Percentiles rank a stretch among this genome's conserved stretches.
Evolutionary conservation across 2,797 vertebrate species (phyloP).

Genomic region (Argyrosomus regius): DNA sequence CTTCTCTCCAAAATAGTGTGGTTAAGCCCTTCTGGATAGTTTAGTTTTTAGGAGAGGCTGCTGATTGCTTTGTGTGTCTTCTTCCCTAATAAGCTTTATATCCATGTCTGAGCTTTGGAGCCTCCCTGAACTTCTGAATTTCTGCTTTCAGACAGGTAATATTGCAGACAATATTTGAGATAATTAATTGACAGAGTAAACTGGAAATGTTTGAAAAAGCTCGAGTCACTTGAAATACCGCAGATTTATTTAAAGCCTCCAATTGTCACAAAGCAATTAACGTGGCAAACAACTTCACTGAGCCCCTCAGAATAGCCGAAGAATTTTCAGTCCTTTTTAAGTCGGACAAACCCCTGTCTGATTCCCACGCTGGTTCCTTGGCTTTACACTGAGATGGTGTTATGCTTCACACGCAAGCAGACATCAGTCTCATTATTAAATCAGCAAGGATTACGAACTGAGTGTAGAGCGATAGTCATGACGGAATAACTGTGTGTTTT

Average conservation of each 20-base stretch:
- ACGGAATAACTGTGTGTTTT: slow-evolving; percentile 59
- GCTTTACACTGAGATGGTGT: slow-evolving; percentile 15
- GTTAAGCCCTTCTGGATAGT: slow-evolving; percentile 55
- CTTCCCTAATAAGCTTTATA: slow-evolving; percentile 57
- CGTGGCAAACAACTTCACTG: slow-evolving; percentile 51
- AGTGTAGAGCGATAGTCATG: slow-evolving; percentile 48
- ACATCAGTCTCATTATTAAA: slow-evolving; percentile 58
- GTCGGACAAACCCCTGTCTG: slow-evolving; percentile 38
- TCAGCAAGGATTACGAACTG: slow-evolving; percentile 58
- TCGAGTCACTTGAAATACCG: slow-evolving; percentile 42
- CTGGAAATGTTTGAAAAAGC: slow-evolving; percentile 61
- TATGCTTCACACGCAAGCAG: slow-evolving; percentile 52
- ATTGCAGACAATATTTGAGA: slow-evolving; percentile 37
- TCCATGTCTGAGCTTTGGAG: slow-evolving; percentile 47
- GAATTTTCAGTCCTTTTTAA: slow-evolving; percentile 37
- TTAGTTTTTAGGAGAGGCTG: slow-evolving; percentile 46
- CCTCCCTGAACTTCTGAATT: slow-evolving; percentile 33
- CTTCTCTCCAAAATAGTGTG: slow-evolving; percentile 46
- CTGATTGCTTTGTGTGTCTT: slow-evolving; percentile 61
- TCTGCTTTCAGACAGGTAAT: slow-evolving; percentile 53
- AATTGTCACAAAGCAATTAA: slow-evolving; percentile 67
- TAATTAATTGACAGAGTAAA: slow-evolving; percentile 67
- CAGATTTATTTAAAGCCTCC: slow-evolving; percentile 61
- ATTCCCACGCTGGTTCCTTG: slow-evolving; percentile 52
- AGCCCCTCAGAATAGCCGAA: slow-evolving; percentile 29